Base-by-base conservation (phyloP, 2,113 vertebrate genomes). In the Catharus bicknelli region DNA sequence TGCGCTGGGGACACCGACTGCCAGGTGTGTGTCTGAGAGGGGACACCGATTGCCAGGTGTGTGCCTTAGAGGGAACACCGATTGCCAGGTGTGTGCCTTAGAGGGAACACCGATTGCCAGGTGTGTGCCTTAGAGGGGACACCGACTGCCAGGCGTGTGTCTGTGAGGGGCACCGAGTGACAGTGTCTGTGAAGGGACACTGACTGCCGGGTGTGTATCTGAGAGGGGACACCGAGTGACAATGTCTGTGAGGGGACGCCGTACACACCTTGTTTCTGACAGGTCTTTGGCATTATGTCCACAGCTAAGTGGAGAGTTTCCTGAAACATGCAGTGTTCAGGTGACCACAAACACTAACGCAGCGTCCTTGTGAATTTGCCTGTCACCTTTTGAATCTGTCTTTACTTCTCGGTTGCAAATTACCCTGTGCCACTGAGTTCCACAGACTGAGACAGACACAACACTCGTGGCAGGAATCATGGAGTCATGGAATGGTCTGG, bases 241-340 rank as follows among this genome's bases (percentile, higher is more conserved):
- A 2, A 16, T 8, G 32, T 16, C 27, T 30, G 45, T 2, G 19
- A 12, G 29, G 7, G 42, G 5, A 1, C 20, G 0, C 5, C 9
- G 38, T 7, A 7, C 8, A 0, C 4, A 17, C 22, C 25, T 12
- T 29, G 36, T 29, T 43, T 55, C 30, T 73, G 29, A 16, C 36
- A 21, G 51, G 14, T 13, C 18, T 43, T 23, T 40, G 29, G 4
- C 2, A 3, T n/a, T 47, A 9, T 9, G 36, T 21, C 8, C 25
- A 1, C 1, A 2, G 5, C 10, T 3, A 10, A 15, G 16, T 13
- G 47, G 30, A 32, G 29, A 5, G 22, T 79, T 59, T 53, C 48
- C 34, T 13, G 30, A 70, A 69, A 51, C 42, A 13, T 16, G 6
- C 14, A 23, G 64, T 6, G 0, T 51, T 20, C 25, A 5, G 53